Evolutionary conservation across 2,797 vertebrate genomes (phyloP).

Genomic region (Salmo trutta): DNA sequence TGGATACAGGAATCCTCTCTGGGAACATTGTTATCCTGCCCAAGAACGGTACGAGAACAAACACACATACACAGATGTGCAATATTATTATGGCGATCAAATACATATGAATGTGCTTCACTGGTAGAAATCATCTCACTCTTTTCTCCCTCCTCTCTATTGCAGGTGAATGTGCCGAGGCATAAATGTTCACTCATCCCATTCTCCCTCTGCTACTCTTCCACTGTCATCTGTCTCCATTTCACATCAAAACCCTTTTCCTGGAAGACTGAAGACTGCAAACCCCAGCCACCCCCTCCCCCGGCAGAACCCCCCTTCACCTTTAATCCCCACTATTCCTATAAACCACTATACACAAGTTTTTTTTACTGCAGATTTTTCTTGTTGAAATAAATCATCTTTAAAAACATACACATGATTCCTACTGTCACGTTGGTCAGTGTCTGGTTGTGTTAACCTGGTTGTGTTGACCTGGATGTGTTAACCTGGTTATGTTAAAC

Average conservation of each 20-base stretch:
- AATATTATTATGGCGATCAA: background rate
- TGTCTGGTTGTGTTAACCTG: no score
- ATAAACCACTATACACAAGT: background rate
- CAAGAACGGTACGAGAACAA: constrained; percentile 67
- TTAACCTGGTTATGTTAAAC: no score
- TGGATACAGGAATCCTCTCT: constrained; percentile 67
- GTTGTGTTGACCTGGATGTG: no score
- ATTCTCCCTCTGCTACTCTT: no score
- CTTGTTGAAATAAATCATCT: constrained; percentile 4
- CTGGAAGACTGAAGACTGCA: background rate
- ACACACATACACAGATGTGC: background rate
- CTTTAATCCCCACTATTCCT: no score
- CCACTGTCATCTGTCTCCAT: background rate
- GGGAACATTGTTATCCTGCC: constrained; percentile 79
- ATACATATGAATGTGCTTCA: background rate
- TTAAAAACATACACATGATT: background rate
- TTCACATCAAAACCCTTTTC: background rate
- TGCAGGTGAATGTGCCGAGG: constrained; percentile 40
- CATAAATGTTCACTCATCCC: background rate
- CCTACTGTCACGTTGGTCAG: no score
- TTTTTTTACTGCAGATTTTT: background rate
- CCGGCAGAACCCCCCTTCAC: no score
- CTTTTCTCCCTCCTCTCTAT: background rate
- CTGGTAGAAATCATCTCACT: background rate
- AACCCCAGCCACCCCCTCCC: background rate